These are phyloP conservation scores for Pholis gunnellus DNA, from an alignment of 2,113 vertebrate species.

Conservation along the genomic window DNA sequence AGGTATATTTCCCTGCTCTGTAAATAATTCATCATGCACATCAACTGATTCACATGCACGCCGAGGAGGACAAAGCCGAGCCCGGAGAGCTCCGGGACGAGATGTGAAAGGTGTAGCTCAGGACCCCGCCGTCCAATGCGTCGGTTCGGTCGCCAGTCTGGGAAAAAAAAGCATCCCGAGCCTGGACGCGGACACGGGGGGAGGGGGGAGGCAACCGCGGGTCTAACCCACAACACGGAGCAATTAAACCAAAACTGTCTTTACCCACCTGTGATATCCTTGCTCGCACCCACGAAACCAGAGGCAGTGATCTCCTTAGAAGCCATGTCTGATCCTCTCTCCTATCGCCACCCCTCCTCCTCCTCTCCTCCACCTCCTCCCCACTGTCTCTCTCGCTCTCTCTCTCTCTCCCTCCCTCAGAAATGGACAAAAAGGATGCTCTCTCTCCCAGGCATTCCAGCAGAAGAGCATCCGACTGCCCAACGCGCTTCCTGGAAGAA, in stretches of 20 bases:
- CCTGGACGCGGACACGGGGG: constrained; percentile 25
- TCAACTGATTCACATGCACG: constrained; percentile 30
- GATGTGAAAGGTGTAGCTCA: constrained; percentile 61
- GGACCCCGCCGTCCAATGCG: constrained; percentile 63
- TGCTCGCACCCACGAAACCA: constrained; percentile 79
- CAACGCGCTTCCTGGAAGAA: constrained; percentile 77
- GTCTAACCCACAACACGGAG: constrained; percentile 28
- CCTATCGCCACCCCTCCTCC: constrained; percentile 54
- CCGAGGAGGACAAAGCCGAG: background rate
- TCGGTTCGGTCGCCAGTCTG: constrained; percentile 54
- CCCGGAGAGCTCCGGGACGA: constrained; percentile 40
- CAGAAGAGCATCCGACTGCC: constrained; percentile 84
- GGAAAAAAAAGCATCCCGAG: constrained; percentile 51
- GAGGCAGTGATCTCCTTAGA: constrained; percentile 80
- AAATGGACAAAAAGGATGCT: constrained; percentile 61
- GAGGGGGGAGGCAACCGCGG: background rate
- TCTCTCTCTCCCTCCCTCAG: constrained; percentile 73
- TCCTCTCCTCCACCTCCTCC: constrained; percentile 22
- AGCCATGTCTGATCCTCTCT: constrained; percentile 82
- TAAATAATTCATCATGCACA: constrained; percentile 45
- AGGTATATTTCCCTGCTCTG: constrained; percentile 6
- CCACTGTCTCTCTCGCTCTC: constrained; percentile 77
- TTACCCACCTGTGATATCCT: constrained; percentile 84
- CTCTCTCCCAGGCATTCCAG: constrained; percentile 84
- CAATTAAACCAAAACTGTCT: constrained; percentile 9